These are phyloP conservation scores for Ganaspis brasiliensis DNA, from an alignment of 2,888 invertebrate genomes.

Conservation along the genomic window DNA sequence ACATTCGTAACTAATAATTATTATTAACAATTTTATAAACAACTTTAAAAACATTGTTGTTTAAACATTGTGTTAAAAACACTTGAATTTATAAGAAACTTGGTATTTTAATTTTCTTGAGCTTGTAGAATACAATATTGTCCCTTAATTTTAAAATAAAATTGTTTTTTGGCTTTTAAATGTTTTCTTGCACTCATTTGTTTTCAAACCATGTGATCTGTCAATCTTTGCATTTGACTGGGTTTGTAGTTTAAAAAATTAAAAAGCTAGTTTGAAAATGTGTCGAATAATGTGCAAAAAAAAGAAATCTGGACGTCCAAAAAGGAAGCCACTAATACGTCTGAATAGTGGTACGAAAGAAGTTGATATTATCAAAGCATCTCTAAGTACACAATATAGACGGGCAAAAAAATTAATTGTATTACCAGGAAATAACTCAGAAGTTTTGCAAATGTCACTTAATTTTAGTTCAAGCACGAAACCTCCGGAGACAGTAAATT, in stretches of 20 bases:
- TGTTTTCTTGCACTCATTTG: not conserved
- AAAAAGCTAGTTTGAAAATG: conserved; percentile 2
- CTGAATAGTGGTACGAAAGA: not conserved
- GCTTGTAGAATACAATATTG: too few relatives aligned
- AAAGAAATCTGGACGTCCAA: not conserved
- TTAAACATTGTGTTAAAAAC: too few relatives aligned
- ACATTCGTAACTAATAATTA: too few relatives aligned
- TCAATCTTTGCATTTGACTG: not conserved
- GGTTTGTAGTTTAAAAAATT: not conserved
- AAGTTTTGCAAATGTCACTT: not conserved
- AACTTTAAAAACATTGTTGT: too few relatives aligned
- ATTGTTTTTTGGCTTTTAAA: not conserved
- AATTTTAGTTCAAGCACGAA: not conserved
- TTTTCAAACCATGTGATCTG: too few relatives aligned
- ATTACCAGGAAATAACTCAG: not conserved
- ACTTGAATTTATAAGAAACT: too few relatives aligned
- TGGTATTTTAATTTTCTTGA: too few relatives aligned
- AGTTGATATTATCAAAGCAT: conserved; percentile 2
- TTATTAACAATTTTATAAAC: too few relatives aligned
- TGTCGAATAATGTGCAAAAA: too few relatives aligned
- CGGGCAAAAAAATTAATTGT: not conserved
- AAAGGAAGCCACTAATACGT: conserved; percentile 4
- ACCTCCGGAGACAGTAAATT: not conserved
- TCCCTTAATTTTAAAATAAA: too few relatives aligned
- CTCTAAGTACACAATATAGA: not conserved